Conservation (phyloP, 1,140 invertebrate species). For the Lepidotrigona ventralis region DNA sequence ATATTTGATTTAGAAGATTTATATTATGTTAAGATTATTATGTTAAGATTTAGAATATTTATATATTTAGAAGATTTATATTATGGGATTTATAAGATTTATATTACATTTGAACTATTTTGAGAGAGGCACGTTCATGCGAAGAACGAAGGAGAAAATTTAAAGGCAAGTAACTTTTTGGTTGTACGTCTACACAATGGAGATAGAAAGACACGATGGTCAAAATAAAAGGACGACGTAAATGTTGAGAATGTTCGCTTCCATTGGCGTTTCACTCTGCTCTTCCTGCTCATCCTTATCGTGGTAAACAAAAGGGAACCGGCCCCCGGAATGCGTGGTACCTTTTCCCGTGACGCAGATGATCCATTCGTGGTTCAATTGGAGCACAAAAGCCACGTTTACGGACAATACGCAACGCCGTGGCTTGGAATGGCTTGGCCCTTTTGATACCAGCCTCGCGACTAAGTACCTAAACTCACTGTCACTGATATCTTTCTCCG, state of each 20-base stretch:
- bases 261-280: background rate
- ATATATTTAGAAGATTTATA: too few relatives aligned
- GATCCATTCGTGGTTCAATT: conserved; percentile 60
- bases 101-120: too few relatives aligned
- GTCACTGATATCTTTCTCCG: conserved; percentile 55
- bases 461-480: conserved; percentile 59
- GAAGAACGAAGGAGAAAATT: too few relatives aligned
- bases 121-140: background rate
- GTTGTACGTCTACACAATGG: background rate
- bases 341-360: conserved; percentile 42
- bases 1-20: too few relatives aligned
- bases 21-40: too few relatives aligned
- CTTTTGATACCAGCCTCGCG: conserved; percentile 56
- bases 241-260: background rate
- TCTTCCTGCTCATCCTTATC: background rate
- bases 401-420: conserved; percentile 55
- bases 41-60: too few relatives aligned
- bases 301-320: conserved; percentile 19
- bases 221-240: background rate
- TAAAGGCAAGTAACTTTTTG: background rate
- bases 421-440: conserved; percentile 45
- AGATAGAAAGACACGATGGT: background rate
- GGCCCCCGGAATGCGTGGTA: conserved; percentile 28
- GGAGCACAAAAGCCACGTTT: conserved; percentile 62
- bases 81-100: too few relatives aligned